These are phyloP conservation scores for Perca schrenkii DNA, from an alignment of 2,113 vertebrate genomes.

Conservation along the genomic window DNA sequence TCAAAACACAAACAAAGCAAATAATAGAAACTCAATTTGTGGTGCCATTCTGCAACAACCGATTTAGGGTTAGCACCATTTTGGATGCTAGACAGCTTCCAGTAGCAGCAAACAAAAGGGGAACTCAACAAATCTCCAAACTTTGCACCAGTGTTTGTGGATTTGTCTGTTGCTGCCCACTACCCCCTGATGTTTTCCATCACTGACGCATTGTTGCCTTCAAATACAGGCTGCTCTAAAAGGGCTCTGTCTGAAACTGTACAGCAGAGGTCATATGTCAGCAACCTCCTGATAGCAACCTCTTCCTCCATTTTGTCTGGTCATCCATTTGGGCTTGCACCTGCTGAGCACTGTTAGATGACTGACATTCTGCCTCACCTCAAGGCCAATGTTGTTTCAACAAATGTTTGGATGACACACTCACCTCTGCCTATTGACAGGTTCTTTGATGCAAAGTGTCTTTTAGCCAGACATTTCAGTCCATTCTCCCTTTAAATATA, in stretches of 20 bases:
- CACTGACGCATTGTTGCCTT: conserved; percentile 56
- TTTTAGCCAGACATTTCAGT: conserved; percentile 11
- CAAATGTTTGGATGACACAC: conserved; percentile 21
- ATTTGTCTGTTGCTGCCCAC: background rate
- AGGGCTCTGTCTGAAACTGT: conserved; percentile 34
- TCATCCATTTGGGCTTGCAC: conserved; percentile 40
- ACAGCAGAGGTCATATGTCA: conserved; percentile 28
- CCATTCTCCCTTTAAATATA: background rate
- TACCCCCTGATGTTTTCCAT: conserved; percentile 64
- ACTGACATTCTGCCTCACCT: conserved; percentile 34
- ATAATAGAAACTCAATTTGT: background rate
- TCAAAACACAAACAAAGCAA: background rate
- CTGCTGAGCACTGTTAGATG: conserved; percentile 49
- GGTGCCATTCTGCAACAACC: background rate
- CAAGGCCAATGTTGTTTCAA: conserved; percentile 4
- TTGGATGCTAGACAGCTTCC: background rate
- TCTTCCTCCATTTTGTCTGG: conserved; percentile 45
- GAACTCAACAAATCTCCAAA: conserved; percentile 18
- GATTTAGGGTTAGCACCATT: background rate
- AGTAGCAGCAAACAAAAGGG: background rate
- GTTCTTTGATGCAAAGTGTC: conserved; percentile 30
- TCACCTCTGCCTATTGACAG: conserved; percentile 35
- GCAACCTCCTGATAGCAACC: conserved; percentile 32
- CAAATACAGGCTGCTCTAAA: conserved; percentile 32
- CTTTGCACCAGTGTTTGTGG: conserved; percentile 23